phyloP scores from a whole-genome alignment of 2,797 vertebrate species.

The Eleutherodactylus coqui region DNA sequence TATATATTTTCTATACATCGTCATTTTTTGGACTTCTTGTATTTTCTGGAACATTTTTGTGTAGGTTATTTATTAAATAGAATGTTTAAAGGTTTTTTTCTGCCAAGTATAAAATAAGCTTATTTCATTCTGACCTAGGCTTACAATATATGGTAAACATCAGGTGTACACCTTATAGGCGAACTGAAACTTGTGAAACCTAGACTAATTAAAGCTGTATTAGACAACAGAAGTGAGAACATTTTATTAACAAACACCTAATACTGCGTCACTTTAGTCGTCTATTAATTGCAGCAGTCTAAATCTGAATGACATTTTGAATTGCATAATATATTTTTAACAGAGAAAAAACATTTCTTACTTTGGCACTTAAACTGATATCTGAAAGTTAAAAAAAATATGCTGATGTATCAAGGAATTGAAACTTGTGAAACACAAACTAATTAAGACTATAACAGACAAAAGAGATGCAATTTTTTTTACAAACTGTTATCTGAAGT shows the following conservation, averaged over 20 bases:
- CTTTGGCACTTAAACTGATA: background rate
- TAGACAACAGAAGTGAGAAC: background rate
- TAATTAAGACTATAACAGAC: background rate
- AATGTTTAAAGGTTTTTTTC: too few relatives aligned
- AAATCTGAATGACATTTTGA: background rate
- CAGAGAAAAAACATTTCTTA: background rate
- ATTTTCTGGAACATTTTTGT: too few relatives aligned
- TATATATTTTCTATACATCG: slow-evolving; percentile 5
- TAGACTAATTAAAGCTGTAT: background rate
- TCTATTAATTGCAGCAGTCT: background rate
- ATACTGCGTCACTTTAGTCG: background rate
- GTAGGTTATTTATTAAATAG: too few relatives aligned
- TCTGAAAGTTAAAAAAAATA: too few relatives aligned
- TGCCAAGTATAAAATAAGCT: background rate
- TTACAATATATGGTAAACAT: background rate
- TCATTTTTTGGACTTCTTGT: slow-evolving; percentile 6
- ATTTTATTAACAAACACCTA: background rate
- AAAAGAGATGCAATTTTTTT: background rate
- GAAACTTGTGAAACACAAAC: background rate
- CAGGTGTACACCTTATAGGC: background rate
- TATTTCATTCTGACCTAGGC: background rate
- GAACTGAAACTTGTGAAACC: background rate
- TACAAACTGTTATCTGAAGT: background rate
- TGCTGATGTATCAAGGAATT: background rate
- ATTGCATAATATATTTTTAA: background rate